Evolutionary conservation across 92 coral and sea anemone genomes (phyloP).

Genomic region (Porites lobata): DNA sequence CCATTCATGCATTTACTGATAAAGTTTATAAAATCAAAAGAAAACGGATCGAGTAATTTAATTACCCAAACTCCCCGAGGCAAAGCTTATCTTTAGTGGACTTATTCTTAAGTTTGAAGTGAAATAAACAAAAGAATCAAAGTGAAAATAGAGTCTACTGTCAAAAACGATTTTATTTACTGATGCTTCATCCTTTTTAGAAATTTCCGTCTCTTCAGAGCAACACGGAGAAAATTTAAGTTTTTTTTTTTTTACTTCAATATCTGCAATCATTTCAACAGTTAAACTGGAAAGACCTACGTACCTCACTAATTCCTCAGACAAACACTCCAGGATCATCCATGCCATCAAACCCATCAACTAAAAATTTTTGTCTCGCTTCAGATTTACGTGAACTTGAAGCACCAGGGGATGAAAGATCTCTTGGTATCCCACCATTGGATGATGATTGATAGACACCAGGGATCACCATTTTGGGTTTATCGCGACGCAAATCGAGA

Average conservation of each 20-base stretch:
- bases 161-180: too few relatives aligned
- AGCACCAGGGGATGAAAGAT: slow-evolving; percentile 16
- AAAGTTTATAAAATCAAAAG: background rate
- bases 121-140: too few relatives aligned
- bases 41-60: background rate
- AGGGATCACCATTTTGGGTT: slow-evolving; percentile 20
- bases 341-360: slow-evolving; percentile 4
- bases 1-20: background rate
- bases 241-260: too few relatives aligned
- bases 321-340: slow-evolving; percentile 49
- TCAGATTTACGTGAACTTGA: slow-evolving; percentile 11
- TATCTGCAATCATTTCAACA: too few relatives aligned
- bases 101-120: too few relatives aligned
- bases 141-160: too few relatives aligned
- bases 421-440: slow-evolving; percentile 36
- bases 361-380: slow-evolving; percentile 6
- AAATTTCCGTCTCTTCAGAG: too few relatives aligned
- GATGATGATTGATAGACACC: background rate
- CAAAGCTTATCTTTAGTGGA: background rate
- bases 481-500: background rate
- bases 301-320: slow-evolving; percentile 14
- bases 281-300: background rate
- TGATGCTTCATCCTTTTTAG: too few relatives aligned
- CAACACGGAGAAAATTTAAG: too few relatives aligned
- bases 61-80: background rate